Evolutionary conservation across 2,113 vertebrate genomes (phyloP).

Genomic region (Mustela nigripes): DNA sequence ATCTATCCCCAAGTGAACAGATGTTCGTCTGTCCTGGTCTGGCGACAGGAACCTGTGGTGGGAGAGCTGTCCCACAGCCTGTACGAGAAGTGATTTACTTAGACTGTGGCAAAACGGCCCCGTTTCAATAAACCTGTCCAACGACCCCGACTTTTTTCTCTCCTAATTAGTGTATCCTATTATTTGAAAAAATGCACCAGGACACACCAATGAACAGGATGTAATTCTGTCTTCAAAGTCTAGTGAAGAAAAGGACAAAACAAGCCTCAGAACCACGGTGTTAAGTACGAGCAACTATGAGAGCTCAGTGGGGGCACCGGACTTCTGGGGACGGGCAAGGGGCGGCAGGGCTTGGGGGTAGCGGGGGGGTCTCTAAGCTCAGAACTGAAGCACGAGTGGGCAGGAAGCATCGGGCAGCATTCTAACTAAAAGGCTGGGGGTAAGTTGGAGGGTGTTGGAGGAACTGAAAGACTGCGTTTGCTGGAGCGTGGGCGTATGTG

Average conservation of each 20-base stretch:
- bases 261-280: background rate
- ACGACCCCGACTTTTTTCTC: background rate
- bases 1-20: background rate
- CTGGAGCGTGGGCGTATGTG: background rate
- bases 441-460: background rate
- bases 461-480: background rate
- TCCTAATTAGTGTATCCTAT: background rate
- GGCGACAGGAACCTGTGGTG: background rate
- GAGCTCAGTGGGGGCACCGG: background rate
- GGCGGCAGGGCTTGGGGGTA: background rate
- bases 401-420: background rate
- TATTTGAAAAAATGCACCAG: background rate
- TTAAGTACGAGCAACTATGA: background rate
- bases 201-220: background rate
- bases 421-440: background rate
- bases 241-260: background rate
- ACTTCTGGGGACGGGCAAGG: background rate
- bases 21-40: background rate
- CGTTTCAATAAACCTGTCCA: slow-evolving; percentile 57
- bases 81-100: background rate
- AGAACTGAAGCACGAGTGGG: background rate
- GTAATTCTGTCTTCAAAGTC: background rate
- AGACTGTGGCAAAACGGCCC: background rate
- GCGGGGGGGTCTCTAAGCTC: background rate
- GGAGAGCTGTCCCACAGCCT: background rate